Conservation (phyloP, 1,140 invertebrate species). For the Sesamia nonagrioides region DNA sequence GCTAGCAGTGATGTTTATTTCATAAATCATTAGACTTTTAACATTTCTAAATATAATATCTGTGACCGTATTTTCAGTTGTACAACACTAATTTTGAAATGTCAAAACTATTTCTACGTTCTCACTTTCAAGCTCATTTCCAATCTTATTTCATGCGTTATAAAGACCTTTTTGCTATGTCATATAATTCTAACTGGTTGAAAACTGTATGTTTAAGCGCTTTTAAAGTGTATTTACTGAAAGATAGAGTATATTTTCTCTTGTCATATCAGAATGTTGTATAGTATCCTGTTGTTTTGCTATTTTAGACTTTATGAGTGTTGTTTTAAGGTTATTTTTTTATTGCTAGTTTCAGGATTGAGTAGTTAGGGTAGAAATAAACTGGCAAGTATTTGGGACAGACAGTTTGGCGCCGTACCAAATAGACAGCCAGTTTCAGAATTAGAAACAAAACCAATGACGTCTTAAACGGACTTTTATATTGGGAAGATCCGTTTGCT, state of each 20-base stretch:
- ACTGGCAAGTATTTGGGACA: constrained; percentile 59
- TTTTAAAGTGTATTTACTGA: neutral
- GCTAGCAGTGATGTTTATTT: no score
- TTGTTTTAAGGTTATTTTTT: constrained; percentile 1
- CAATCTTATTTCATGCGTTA: neutral
- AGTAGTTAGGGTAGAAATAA: constrained; percentile 55
- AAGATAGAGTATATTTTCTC: constrained; percentile 7
- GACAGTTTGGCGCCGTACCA: constrained; percentile 68
- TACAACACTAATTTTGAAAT: constrained; percentile 47
- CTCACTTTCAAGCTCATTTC: neutral
- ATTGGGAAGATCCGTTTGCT: neutral
- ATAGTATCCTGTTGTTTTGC: neutral
- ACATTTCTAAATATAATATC: constrained; percentile 18
- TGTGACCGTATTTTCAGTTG: constrained; percentile 13
- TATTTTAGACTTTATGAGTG: constrained; percentile 10
- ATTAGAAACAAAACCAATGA: constrained; percentile 31
- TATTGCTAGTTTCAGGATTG: neutral
- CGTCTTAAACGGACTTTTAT: constrained; percentile 7
- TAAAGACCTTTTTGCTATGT: constrained; percentile 18
- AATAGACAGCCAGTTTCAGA: constrained; percentile 35
- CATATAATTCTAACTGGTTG: neutral
- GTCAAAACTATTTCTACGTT: constrained; percentile 30
- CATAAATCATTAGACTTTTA: constrained; percentile 24
- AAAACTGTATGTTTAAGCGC: constrained; percentile 1
- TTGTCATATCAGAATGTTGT: neutral